Percentiles rank a stretch among this genome's conserved stretches.
Conservation (phyloP, 2,888 invertebrate genomes). For the Autographa pulchrina region DNA sequence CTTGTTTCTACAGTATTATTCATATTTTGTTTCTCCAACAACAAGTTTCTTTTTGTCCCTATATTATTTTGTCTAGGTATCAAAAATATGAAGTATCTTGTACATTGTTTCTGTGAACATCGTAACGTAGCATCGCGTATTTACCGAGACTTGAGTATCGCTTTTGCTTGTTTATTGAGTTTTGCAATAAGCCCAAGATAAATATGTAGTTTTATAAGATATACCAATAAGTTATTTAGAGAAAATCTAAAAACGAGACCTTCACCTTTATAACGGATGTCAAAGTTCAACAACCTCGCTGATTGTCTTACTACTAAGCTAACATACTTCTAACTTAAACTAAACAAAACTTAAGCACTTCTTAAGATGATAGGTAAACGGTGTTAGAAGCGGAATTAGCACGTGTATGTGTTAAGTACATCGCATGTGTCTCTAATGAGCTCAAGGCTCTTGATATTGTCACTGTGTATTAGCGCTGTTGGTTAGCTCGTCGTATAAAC, state of each 20-base stretch:
- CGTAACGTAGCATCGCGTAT: not conserved
- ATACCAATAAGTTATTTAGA: too few relatives aligned
- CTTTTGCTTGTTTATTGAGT: not conserved
- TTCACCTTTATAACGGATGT: not conserved
- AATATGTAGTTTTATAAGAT: too few relatives aligned
- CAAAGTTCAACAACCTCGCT: not conserved
- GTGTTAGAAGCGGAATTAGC: slow-evolving; percentile 34
- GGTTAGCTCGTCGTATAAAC: not conserved
- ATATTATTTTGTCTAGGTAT: too few relatives aligned
- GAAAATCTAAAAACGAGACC: not conserved
- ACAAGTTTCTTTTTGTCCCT: too few relatives aligned
- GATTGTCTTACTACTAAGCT: not conserved
- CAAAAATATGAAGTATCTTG: too few relatives aligned
- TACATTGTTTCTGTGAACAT: not conserved
- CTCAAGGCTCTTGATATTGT: slow-evolving; percentile 35
- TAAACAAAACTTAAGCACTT: not conserved
- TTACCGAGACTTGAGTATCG: not conserved
- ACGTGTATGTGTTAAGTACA: slow-evolving; percentile 31
- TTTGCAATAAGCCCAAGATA: not conserved
- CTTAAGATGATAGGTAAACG: not conserved
- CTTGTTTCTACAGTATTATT: too few relatives aligned
- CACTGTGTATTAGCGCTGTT: slow-evolving; percentile 13
- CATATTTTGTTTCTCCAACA: too few relatives aligned
- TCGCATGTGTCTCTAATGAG: slow-evolving; percentile 29
- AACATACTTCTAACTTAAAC: not conserved